These are phyloP conservation scores for Ennomos erosarius DNA, from an alignment of 2,888 invertebrate genomes.

Conservation along the genomic window DNA sequence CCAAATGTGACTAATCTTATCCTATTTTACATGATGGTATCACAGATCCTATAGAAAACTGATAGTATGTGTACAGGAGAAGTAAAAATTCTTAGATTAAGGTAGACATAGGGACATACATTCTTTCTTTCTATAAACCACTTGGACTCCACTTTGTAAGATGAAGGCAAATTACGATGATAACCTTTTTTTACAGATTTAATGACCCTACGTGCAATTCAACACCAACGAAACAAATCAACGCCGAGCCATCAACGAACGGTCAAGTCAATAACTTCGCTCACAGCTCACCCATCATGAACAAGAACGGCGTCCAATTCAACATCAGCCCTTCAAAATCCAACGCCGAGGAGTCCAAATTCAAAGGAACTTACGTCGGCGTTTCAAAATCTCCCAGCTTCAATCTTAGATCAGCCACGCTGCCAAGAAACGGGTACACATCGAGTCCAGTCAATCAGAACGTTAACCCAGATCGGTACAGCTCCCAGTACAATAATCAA, in stretches of 20 bases:
- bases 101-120: too few relatives aligned
- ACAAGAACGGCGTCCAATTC: conserved; percentile 84
- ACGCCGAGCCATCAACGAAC: conserved; percentile 56
- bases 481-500: conserved; percentile 82
- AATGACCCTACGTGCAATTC: conserved; percentile 87
- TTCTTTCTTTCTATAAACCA: too few relatives aligned
- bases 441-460: conserved; percentile 70
- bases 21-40: too few relatives aligned
- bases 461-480: conserved; percentile 79
- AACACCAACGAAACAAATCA: conserved; percentile 62
- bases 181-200: conserved; percentile 71
- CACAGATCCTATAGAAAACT: too few relatives aligned
- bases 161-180: too few relatives aligned
- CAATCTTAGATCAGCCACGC: conserved; percentile 87
- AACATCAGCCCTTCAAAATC: conserved; percentile 79
- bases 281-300: conserved; percentile 82
- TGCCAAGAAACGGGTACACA: conserved; percentile 88
- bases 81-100: too few relatives aligned
- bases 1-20: too few relatives aligned
- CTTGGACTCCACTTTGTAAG: too few relatives aligned
- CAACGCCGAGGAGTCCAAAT: conserved; percentile 75
- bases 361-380: conserved; percentile 68
- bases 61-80: too few relatives aligned
- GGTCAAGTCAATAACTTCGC: conserved; percentile 72
- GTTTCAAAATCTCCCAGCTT: conserved; percentile 80